Evolutionary conservation across 2,888 invertebrate genomes (phyloP).

Genomic region (Tricholauxania praeusta): DNA sequence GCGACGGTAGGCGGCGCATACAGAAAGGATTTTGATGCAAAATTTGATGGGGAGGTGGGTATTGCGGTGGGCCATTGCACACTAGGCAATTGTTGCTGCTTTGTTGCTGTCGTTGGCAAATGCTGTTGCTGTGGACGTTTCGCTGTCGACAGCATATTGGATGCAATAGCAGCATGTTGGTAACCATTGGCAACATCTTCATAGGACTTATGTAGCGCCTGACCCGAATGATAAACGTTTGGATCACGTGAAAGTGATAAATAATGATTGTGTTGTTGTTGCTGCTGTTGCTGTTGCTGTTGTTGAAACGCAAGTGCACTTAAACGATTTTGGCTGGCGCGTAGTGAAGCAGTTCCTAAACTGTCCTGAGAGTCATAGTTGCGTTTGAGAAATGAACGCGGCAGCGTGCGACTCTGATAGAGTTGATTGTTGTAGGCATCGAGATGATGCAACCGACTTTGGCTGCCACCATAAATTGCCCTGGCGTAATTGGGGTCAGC

Average conservation of each 20-base stretch:
- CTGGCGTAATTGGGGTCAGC: constrained; percentile 47
- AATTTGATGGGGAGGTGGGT: constrained; percentile 65
- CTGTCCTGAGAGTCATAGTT: constrained; percentile 57
- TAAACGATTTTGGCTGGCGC: constrained; percentile 51
- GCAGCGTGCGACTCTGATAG: constrained; percentile 65
- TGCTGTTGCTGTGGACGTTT: constrained; percentile 34
- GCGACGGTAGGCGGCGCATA: constrained; percentile 48
- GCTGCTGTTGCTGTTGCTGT: constrained; percentile 49
- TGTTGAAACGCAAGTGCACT: constrained; percentile 48
- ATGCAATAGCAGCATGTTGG: constrained; percentile 34
- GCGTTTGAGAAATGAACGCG: constrained; percentile 64
- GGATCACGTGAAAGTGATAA: constrained; percentile 49
- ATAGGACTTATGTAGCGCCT: constrained; percentile 54
- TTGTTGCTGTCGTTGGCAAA: constrained; percentile 22
- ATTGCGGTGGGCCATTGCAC: constrained; percentile 67
- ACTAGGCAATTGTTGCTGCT: constrained; percentile 39
- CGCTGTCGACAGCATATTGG: background rate
- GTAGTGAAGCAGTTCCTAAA: constrained; percentile 44
- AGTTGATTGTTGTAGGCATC: constrained; percentile 45
- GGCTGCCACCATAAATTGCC: constrained; percentile 50
- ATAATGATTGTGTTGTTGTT: constrained; percentile 52
- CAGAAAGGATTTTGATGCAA: constrained; percentile 54
- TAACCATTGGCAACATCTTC: constrained; percentile 50
- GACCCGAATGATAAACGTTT: constrained; percentile 52
- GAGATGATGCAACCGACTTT: constrained; percentile 46